Evolutionary conservation across 2,797 vertebrate species (phyloP).

Genomic region (Mus spretus): DNA sequence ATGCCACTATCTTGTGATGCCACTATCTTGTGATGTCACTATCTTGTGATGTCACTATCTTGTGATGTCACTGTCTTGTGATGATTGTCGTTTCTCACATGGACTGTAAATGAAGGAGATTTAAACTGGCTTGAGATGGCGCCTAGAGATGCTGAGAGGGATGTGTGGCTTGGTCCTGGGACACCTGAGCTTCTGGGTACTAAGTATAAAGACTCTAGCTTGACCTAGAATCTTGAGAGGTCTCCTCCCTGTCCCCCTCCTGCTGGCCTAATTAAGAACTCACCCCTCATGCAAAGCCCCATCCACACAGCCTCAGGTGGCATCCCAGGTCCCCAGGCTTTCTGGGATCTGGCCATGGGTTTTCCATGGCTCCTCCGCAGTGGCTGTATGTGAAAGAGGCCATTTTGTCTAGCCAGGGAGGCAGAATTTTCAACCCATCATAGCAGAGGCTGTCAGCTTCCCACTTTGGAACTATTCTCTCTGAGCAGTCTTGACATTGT

Average conservation of each 20-base stretch:
- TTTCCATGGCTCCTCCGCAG: background rate
- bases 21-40: too few species aligned
- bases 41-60: too few species aligned
- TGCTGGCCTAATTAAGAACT: conserved; percentile 58
- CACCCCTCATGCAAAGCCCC: background rate
- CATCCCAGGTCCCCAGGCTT: background rate
- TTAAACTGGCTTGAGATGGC: background rate
- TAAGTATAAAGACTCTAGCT: conserved; percentile 43
- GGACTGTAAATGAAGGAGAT: background rate
- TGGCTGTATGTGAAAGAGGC: background rate
- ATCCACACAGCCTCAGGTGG: too few species aligned
- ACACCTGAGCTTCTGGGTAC: conserved; percentile 45
- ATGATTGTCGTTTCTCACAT: background rate
- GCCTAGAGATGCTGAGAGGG: conserved; percentile 14
- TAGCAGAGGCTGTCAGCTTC: background rate
- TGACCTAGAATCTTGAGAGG: conserved; percentile 78
- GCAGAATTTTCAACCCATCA: background rate
- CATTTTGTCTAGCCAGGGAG: background rate
- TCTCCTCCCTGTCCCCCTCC: background rate
- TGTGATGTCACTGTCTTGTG: background rate
- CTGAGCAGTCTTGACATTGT: background rate
- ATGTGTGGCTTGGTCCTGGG: background rate
- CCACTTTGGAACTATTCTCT: background rate
- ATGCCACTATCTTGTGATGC: too few species aligned
- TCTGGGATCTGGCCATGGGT: background rate